Conservation (phyloP, 1,140 invertebrate species). For the Camponotus vicinus region DNA sequence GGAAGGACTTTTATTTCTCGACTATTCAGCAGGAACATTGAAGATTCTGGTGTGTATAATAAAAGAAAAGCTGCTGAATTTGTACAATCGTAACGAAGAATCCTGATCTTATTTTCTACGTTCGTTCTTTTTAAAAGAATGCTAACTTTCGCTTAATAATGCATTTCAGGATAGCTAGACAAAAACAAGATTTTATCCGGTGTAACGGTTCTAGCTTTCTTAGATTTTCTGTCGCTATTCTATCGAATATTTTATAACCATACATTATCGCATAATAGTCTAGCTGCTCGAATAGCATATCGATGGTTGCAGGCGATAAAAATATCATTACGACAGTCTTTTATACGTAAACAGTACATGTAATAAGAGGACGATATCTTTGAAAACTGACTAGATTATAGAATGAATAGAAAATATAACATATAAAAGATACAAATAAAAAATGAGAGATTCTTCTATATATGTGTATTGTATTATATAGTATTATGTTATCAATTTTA, state of each 20-base stretch:
- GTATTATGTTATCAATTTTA: slow-evolving; percentile 32
- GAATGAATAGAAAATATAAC: slow-evolving; percentile 44
- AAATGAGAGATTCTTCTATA: slow-evolving; percentile 9
- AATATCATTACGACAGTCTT: slow-evolving; percentile 49
- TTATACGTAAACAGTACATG: slow-evolving; percentile 35
- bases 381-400: slow-evolving; percentile 40
- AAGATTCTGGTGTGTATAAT: slow-evolving; percentile 52
- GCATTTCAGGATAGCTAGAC: slow-evolving; percentile 49
- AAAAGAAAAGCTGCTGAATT: slow-evolving; percentile 65
- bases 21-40: slow-evolving; percentile 57
- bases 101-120: slow-evolving; percentile 68
- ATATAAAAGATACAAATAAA: neutral
- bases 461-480: slow-evolving; percentile 17
- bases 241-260: slow-evolving; percentile 15
- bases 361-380: slow-evolving; percentile 24
- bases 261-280: slow-evolving; percentile 27
- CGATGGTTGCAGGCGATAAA: slow-evolving; percentile 7
- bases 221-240: slow-evolving; percentile 35
- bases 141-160: slow-evolving; percentile 51
- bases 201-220: neutral
- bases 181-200: slow-evolving; percentile 43
- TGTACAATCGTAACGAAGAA: slow-evolving; percentile 70
- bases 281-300: slow-evolving; percentile 24
- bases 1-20: slow-evolving; percentile 53
- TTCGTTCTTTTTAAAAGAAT: slow-evolving; percentile 43